Evolutionary conservation across 1,140 invertebrate species (phyloP).

Genomic region (Trichonephila inaurata): DNA sequence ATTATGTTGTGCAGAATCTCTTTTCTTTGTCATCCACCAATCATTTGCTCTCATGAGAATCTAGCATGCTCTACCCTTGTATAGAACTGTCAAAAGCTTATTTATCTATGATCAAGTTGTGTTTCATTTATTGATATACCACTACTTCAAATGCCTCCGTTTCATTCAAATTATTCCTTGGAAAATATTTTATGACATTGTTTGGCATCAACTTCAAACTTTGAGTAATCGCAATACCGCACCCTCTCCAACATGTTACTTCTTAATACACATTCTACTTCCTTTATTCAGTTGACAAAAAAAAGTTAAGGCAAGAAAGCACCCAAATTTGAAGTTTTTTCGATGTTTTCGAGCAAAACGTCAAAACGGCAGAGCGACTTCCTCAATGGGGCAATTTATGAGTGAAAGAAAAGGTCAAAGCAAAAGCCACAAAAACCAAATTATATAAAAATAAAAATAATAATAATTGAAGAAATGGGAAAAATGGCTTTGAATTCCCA

Average conservation of each 20-base stretch:
- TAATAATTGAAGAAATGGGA: constrained; percentile 1
- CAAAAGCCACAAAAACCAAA: constrained; percentile 18
- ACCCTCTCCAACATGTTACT: constrained; percentile 5
- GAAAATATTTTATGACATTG: too few relatives aligned
- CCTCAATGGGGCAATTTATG: constrained; percentile 54
- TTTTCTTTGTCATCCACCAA: too few relatives aligned
- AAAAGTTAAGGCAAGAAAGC: constrained; percentile 18
- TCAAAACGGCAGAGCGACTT: constrained; percentile 22
- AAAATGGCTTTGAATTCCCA: constrained; percentile 44
- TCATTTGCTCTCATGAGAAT: too few relatives aligned
- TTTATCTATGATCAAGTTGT: too few relatives aligned
- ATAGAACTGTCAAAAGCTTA: too few relatives aligned
- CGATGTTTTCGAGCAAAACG: constrained; percentile 51
- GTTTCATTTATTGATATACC: too few relatives aligned
- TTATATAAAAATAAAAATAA: neutral
- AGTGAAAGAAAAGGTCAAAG: constrained; percentile 64
- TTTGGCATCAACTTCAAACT: neutral
- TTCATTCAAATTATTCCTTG: too few relatives aligned
- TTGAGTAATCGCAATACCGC: neutral
- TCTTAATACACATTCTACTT: neutral
- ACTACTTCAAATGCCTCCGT: too few relatives aligned
- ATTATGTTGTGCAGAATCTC: too few relatives aligned
- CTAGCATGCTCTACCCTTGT: too few relatives aligned
- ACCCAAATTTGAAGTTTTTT: constrained; percentile 33
- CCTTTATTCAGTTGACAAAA: constrained; percentile 26